Evolutionary conservation across 2,888 invertebrate genomes (phyloP), one percentile per base, ranked within the genome.

Genomic region (Patella depressa): DNA sequence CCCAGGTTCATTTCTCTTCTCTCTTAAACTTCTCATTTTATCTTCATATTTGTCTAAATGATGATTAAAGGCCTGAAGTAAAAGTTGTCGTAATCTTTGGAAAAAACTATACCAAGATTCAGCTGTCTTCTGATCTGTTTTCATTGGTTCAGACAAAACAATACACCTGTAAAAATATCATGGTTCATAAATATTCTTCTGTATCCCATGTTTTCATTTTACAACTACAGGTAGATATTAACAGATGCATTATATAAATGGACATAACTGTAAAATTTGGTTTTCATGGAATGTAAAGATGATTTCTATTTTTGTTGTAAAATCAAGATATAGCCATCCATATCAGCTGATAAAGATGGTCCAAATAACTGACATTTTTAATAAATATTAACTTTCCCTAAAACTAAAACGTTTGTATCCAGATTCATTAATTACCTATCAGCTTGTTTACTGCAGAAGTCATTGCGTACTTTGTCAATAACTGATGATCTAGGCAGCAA

Each of bases 61-160:
- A 85, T 95, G 95, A 88, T 96, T 97, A 90, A 97, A 98, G 2
- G 97, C 96, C 71, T 95, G 94, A 24, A 98, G 93, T 87, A 97
- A 93, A 82, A 98, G 94, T 89, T 95, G 95, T 78, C 98, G 93
- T 82, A 98, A 94, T 84, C 97, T 94, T 77, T 95, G 94, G 71
- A 98, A 94, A 84, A 98, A 93, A 72, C 95, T 95, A 78, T 96
- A 94, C 95, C 97, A 97, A 75, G 97, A 97, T 90, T 98, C 98
- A 12, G 82, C 75, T 34, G 88, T 96, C 84, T 96, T 95, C 15
- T 96, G 95, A 91, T 98, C 98, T 53, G 95, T 95, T 89, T 96
- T 96, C 24, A 96, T 95, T 76, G 98, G 97, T 93, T 98, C 98
- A 88, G 96, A 94, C 73, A 98, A 95, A 75, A 97, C 96, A 87